Evolutionary conservation across 2,888 invertebrate genomes (phyloP).

Genomic region (Meandrusa payeni): DNA sequence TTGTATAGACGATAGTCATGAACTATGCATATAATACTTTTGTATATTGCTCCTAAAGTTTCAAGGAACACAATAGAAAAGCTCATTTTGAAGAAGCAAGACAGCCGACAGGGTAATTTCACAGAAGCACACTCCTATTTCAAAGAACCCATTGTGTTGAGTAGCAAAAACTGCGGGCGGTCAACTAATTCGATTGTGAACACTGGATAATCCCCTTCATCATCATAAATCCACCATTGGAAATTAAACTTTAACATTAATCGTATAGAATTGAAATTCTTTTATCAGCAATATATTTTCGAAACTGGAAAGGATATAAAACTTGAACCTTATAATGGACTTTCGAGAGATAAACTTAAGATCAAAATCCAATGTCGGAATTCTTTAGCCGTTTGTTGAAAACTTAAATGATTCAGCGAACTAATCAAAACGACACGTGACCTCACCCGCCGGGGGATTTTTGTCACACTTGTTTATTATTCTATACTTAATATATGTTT

Average conservation of each 20-base stretch:
- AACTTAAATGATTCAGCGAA: conserved; percentile 50
- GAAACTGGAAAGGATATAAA: conserved; percentile 4
- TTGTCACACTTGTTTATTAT: conserved; percentile 22
- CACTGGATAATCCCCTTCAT: conserved; percentile 42
- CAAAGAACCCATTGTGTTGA: conserved; percentile 61
- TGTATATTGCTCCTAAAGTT: too few species aligned
- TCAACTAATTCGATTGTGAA: conserved; percentile 69
- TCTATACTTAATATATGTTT: conserved; percentile 6
- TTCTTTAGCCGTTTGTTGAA: conserved; percentile 30
- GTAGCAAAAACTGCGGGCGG: conserved; percentile 72
- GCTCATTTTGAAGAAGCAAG: conserved; percentile 34
- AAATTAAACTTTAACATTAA: conserved; percentile 29
- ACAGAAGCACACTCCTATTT: conserved; percentile 47
- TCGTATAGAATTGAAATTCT: conserved; percentile 1
- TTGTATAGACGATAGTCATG: too few species aligned
- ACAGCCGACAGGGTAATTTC: conserved; percentile 49
- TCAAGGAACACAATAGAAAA: conserved; percentile 31
- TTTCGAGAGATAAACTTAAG: conserved; percentile 24
- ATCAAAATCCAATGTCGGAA: conserved; percentile 22
- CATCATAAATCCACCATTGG: conserved; percentile 19
- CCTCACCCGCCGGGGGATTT: conserved; percentile 33
- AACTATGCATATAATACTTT: too few species aligned
- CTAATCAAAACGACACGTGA: conserved; percentile 70
- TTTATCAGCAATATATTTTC: not conserved
- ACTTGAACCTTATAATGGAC: conserved; percentile 20